These are phyloP conservation scores for Neomorphus geoffroyi DNA, from an alignment of 2,797 vertebrate genomes.

Conservation along the genomic window DNA sequence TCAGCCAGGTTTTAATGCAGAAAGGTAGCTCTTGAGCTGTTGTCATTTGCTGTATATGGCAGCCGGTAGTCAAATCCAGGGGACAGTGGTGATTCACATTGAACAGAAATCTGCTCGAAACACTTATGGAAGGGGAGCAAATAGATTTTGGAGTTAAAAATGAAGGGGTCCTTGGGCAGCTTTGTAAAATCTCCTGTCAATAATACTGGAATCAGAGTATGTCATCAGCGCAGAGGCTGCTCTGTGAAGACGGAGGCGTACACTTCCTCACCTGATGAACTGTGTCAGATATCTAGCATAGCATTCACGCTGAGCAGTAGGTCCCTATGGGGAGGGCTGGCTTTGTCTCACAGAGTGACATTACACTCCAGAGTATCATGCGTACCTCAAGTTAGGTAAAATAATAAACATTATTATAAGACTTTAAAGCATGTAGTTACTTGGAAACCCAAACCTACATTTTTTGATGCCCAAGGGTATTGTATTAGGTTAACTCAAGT, in stretches of 20 bases:
- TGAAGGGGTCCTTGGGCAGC: neutral
- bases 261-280: neutral
- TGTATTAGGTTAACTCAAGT: neutral
- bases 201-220: neutral
- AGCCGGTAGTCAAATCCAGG: neutral
- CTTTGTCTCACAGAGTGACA: neutral
- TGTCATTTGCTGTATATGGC: neutral
- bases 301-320: neutral
- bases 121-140: neutral
- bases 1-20: neutral
- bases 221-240: neutral
- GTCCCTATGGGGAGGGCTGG: neutral
- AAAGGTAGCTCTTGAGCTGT: neutral
- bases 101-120: neutral
- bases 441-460: neutral
- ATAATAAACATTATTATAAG: neutral
- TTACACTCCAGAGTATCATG: neutral
- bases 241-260: neutral
- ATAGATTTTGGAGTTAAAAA: neutral
- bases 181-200: neutral
- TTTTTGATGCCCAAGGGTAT: neutral
- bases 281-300: neutral
- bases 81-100: neutral
- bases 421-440: neutral
- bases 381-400: neutral